Evolutionary conservation across 1,140 invertebrate genomes (phyloP), one percentile per base, ranked within the genome.

Genomic region (Amphibalanus amphitrite): DNA sequence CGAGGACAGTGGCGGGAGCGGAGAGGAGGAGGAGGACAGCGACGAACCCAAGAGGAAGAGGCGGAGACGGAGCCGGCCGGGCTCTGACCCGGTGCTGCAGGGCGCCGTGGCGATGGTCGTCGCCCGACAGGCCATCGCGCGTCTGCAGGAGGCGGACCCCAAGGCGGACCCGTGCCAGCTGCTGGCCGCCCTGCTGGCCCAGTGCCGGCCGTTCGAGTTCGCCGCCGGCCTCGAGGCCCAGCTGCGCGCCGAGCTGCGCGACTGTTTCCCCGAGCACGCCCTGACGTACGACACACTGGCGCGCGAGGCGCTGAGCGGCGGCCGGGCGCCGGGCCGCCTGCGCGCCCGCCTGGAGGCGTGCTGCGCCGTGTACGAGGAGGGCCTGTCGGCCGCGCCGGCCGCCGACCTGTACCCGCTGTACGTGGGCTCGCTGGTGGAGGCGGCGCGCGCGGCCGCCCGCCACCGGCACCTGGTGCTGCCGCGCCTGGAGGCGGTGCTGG

Each of bases 251-350:
- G 26, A 28, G 65, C 28, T 67, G 65, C 65, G 65, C n/a, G 26
- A 3, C 26, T 8, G 8, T 17, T 28, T 28, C 28, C 65, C 65
- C 1, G 3, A 67, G 28, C 26, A 28, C n/a, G 26, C 65, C 3
- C 65, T 26, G 8, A 67, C 65, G n/a, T 67, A 67, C 65, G 65
- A 67, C 28, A 67, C 65, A 10, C 65, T 67, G n/a, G 65, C 65
- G n/a, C 65, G 65, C 8, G 65, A 10, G 23, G 65, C 65, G n/a
- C 65, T 67, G 26, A 10, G 23, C 10, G 26, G 28, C 3, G n/a
- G 10, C n/a, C 26, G n/a, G 26, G n/a, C n/a, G n/a, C 65, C 65
- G 6, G n/a, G 6, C 65, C 4, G 23, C n/a, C 23, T 26, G 26
- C 26, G 65, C 26, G 6, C 20, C n/a, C 65, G 65, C 26, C 65